Base-by-base conservation (phyloP, 2,888 invertebrate species). In the Salticus scenicus region DNA sequence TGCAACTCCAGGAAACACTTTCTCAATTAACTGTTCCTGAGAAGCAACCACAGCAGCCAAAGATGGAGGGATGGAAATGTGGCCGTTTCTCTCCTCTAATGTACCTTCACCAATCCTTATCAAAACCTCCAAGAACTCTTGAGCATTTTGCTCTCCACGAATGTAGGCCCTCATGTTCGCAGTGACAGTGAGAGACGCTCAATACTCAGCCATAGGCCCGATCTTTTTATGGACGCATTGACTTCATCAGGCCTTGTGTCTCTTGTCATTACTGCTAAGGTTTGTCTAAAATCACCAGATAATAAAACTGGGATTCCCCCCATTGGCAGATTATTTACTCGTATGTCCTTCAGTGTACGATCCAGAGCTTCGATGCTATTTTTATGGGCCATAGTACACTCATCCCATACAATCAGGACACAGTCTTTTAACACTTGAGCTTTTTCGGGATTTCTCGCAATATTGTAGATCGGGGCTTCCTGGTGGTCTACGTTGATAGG, bases 131-230 rank as follows among this genome's bases (percentile, higher is more conserved):
- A 82, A 24, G 27, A 87, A 87, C 31, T 0, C 1, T 57, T 0
- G 1, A 1, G 75, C 76, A 1, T 30, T 42, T 51, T 27, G 33
- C n/a, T 86, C 86, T 57, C 51, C 88, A 87, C 63, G 31, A 79
- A n/a, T 10, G 2, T 51, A 75, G 0, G 86, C 84, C 14, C 81
- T 84, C 88, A 88, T 81, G 47, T 88, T 88, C 17, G 51, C 77
- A 8, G 31, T 69, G 0, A 88, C 51, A 0, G 17, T 8, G 4
- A 88, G 33, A 28, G n/a, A n/a, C 17, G 12, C 17, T 14, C 10
- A 7, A 88, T 87, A 33, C 57, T 41, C n/a, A 47, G 20, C 89
- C 89, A 89, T 17, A 89, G 20, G 42, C 37, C 67, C 8, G 88
- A 89, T n/a, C 42, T 17, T 74, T 89, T 89, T 0, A 90, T 1